phyloP scores from a whole-genome alignment of 1,140 invertebrate species.

The Pachypeltis micranthus region DNA sequence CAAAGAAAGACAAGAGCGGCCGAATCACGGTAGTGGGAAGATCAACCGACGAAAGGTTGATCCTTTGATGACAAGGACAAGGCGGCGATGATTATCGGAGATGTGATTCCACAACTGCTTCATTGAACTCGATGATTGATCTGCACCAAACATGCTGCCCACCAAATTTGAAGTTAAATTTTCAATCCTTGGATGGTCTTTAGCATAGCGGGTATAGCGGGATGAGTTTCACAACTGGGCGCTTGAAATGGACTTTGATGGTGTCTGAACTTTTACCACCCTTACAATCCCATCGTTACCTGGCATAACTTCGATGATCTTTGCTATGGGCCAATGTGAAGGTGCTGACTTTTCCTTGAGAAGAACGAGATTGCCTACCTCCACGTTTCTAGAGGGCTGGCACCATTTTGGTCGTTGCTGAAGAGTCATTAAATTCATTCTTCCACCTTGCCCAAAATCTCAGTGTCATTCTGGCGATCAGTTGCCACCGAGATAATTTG shows the following conservation, averaged over 20 bases:
- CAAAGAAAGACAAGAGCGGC: too few species aligned
- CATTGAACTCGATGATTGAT: too few species aligned
- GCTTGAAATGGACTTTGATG: too few species aligned
- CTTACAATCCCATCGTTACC: slow-evolving; percentile 21
- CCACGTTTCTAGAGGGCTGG: slow-evolving; percentile 3
- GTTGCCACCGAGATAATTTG: slow-evolving; percentile 25
- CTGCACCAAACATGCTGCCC: not conserved
- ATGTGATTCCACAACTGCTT: too few species aligned
- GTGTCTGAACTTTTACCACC: not conserved
- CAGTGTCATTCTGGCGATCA: slow-evolving; percentile 22
- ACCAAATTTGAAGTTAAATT: not conserved
- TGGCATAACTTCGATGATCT: slow-evolving; percentile 24
- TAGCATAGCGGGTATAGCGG: not conserved
- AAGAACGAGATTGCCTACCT: slow-evolving; percentile 23
- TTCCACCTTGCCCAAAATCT: slow-evolving; percentile 34
- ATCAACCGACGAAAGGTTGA: too few species aligned
- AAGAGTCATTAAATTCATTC: slow-evolving; percentile 28
- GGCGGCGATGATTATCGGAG: too few species aligned
- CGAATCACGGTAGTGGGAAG: too few species aligned
- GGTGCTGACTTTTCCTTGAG: slow-evolving; percentile 18
- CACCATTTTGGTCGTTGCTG: slow-evolving; percentile 29
- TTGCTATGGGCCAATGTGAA: slow-evolving; percentile 24
- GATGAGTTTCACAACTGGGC: too few species aligned
- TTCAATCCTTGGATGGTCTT: not conserved
- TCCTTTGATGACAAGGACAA: too few species aligned